These are phyloP conservation scores for Callyntrura sp. DNA, from an alignment of 2,888 invertebrate species.

Conservation along the genomic window DNA sequence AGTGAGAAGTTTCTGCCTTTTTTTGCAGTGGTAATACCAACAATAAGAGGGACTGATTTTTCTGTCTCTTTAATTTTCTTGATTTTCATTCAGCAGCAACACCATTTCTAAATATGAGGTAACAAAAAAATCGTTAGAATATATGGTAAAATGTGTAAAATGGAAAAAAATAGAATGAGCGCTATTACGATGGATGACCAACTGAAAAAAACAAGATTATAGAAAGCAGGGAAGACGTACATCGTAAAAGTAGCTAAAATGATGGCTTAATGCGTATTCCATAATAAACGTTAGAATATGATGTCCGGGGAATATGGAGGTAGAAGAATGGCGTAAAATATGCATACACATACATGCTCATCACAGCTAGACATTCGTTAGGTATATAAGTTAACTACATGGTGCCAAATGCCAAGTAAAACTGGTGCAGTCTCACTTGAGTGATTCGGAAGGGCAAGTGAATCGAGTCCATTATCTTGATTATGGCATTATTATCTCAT, in stretches of 20 bases:
- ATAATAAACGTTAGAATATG: not conserved
- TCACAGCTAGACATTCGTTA: not conserved
- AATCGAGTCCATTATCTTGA: constrained; percentile 77
- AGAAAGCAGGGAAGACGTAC: not conserved
- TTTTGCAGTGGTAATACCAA: constrained; percentile 2
- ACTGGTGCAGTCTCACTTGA: constrained; percentile 61
- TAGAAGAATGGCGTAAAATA: constrained; percentile 22
- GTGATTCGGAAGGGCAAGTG: constrained; percentile 73
- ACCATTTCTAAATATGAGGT: not conserved
- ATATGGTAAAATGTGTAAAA: not conserved
- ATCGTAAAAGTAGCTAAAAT: constrained; percentile 9
- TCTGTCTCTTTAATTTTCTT: constrained; percentile 51
- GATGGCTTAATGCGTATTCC: constrained; percentile 37
- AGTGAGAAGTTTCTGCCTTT: not conserved
- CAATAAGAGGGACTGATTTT: not conserved
- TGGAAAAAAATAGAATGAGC: not conserved
- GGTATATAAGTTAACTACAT: constrained; percentile 21
- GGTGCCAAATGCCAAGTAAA: constrained; percentile 72
- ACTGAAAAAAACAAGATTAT: constrained; percentile 27
- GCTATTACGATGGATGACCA: constrained; percentile 19
- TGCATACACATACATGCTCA: constrained; percentile 17
- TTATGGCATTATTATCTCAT: constrained; percentile 77
- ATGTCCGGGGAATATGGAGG: not conserved
- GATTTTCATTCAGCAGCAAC: constrained; percentile 32
- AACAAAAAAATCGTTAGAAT: not conserved